Percentiles rank a stretch among this genome's conserved stretches.
These are phyloP conservation scores for Spisula subtruncata DNA, from an alignment of 2,888 invertebrate genomes.

Conservation along the genomic window DNA sequence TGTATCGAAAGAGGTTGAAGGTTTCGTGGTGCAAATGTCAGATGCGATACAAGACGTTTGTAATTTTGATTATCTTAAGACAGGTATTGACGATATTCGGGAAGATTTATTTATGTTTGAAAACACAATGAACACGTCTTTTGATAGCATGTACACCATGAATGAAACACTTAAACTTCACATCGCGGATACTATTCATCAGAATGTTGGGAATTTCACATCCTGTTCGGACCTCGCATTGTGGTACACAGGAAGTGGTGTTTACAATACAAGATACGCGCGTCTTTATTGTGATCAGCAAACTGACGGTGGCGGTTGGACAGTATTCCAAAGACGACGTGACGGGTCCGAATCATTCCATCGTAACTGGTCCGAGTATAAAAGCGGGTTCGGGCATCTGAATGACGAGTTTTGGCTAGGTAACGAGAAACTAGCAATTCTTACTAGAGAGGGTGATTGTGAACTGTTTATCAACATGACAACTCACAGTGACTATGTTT, in stretches of 20 bases:
- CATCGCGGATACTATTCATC: not conserved
- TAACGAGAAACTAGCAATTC: not conserved
- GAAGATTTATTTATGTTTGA: not conserved
- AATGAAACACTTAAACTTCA: not conserved
- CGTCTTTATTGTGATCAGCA: not conserved
- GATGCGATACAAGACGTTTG: not conserved
- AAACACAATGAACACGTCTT: not conserved
- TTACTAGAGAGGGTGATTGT: not conserved
- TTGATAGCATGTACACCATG: not conserved
- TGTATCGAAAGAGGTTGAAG: not conserved
- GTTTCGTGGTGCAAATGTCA: not conserved
- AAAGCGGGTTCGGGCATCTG: not conserved
- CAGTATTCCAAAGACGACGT: conserved; percentile 3
- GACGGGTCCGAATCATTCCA: not conserved
- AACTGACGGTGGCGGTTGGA: not conserved
- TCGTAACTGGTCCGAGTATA: not conserved
- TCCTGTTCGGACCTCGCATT: not conserved
- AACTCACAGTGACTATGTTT: not conserved
- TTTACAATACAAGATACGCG: not conserved
- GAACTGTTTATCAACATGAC: conserved; percentile 7
- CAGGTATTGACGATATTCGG: not conserved
- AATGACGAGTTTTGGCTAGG: conserved; percentile 4
- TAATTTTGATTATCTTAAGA: not conserved
- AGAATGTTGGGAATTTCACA: not conserved
- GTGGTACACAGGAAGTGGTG: not conserved